phyloP scores from a whole-genome alignment of 2,888 invertebrate genomes.

The Nemoura dubitans region DNA sequence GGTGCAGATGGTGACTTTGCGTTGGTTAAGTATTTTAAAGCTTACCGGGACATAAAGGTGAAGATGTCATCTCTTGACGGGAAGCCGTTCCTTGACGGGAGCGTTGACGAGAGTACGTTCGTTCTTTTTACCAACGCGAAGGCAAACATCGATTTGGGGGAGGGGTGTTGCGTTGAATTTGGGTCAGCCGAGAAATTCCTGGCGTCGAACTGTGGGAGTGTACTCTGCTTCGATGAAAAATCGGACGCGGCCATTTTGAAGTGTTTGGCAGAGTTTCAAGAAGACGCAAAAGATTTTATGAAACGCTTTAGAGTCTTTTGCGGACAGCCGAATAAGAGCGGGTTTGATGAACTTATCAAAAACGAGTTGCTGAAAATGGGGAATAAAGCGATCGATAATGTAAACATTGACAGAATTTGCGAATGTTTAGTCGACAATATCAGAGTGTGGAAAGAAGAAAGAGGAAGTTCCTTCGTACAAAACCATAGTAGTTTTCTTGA shows the following conservation, averaged over 20 bases:
- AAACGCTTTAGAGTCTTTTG: neutral
- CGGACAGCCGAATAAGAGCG: neutral
- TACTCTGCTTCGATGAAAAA: neutral
- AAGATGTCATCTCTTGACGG: neutral
- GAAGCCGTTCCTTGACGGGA: neutral
- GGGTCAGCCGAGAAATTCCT: neutral
- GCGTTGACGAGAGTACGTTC: neutral
- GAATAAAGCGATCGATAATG: neutral
- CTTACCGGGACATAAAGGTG: neutral
- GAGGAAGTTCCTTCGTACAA: neutral
- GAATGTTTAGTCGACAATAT: neutral
- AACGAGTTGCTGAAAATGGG: neutral
- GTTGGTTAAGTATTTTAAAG: neutral
- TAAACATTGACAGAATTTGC: neutral
- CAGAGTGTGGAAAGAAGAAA: neutral
- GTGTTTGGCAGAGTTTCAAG: neutral
- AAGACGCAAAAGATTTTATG: neutral
- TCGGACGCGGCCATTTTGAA: neutral
- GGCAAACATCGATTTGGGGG: neutral
- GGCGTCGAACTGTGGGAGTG: neutral
- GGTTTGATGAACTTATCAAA: neutral
- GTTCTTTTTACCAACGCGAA: constrained; percentile 22
- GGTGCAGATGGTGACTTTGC: neutral
- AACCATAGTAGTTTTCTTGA: neutral
- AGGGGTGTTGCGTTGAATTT: neutral